phyloP scores from a whole-genome alignment of 2,797 vertebrate species.

The Spheniscus humboldti region DNA sequence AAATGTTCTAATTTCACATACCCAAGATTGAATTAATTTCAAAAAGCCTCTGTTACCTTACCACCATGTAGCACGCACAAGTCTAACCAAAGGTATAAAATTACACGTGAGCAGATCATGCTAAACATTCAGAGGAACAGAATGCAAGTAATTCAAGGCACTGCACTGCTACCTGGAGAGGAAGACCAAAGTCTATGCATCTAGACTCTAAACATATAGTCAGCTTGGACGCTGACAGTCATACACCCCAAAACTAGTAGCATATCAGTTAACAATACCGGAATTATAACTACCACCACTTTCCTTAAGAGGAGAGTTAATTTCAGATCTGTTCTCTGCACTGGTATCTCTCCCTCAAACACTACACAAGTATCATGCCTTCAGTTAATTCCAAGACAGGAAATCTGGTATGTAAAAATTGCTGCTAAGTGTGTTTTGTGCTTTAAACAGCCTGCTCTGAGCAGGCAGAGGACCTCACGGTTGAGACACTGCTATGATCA shows the following conservation, averaged over 20 bases:
- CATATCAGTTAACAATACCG: not conserved
- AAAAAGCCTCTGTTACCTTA: not conserved
- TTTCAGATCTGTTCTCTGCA: not conserved
- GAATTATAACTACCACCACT: not conserved
- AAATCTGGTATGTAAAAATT: not conserved
- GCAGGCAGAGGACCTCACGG: not conserved
- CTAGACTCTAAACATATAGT: not conserved
- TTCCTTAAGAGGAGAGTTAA: not conserved
- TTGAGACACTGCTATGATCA: not conserved
- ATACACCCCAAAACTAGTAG: not conserved
- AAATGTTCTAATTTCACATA: not conserved
- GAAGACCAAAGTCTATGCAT: not conserved
- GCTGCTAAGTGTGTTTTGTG: not conserved
- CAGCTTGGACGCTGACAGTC: not conserved
- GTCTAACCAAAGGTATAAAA: not conserved
- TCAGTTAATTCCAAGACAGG: not conserved
- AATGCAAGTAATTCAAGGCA: not conserved
- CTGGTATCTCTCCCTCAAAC: not conserved
- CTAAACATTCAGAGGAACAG: not conserved
- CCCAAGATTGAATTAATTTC: not conserved
- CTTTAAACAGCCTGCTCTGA: not conserved
- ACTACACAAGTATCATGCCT: not conserved
- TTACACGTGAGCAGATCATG: not conserved
- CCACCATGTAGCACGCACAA: rapidly evolving
- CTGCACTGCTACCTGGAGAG: not conserved